Conservation (phyloP, 2,888 invertebrate species). For the Pachycephus smyrnensis region DNA sequence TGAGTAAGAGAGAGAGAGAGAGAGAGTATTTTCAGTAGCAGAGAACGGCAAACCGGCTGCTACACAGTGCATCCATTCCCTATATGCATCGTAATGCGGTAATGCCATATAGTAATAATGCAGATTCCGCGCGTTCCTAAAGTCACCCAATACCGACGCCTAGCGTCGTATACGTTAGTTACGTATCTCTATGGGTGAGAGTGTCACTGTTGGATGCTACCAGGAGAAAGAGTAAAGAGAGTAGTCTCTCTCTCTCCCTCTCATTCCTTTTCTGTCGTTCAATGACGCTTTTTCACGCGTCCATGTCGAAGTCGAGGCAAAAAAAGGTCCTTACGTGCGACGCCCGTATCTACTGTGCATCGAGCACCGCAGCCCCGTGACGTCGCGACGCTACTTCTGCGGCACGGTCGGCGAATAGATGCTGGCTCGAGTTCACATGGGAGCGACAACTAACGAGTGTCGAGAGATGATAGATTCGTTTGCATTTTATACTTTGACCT, state of each 20-base stretch:
- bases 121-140: slow-evolving; percentile 34
- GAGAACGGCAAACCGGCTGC: slow-evolving; percentile 4
- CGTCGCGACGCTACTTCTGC: neutral
- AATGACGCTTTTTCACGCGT: slow-evolving; percentile 35
- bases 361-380: neutral
- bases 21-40: neutral
- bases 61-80: slow-evolving; percentile 10
- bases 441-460: neutral
- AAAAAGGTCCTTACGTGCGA: slow-evolving; percentile 33
- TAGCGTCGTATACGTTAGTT: neutral
- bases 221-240: neutral
- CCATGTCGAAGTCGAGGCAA: slow-evolving; percentile 32
- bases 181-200: neutral
- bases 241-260: slow-evolving; percentile 6
- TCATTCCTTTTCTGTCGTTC: neutral
- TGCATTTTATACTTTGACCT: neutral
- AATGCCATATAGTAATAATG: slow-evolving; percentile 54
- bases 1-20: slow-evolving; percentile 5
- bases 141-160: slow-evolving; percentile 6
- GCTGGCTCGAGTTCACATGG: neutral
- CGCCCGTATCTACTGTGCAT: slow-evolving; percentile 2
- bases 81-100: slow-evolving; percentile 44
- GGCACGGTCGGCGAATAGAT: neutral
- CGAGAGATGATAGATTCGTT: neutral
- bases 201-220: neutral